These are phyloP conservation scores for Pseudochaenichthys georgianus DNA, from an alignment of 2,797 vertebrate species.

Conservation along the genomic window DNA sequence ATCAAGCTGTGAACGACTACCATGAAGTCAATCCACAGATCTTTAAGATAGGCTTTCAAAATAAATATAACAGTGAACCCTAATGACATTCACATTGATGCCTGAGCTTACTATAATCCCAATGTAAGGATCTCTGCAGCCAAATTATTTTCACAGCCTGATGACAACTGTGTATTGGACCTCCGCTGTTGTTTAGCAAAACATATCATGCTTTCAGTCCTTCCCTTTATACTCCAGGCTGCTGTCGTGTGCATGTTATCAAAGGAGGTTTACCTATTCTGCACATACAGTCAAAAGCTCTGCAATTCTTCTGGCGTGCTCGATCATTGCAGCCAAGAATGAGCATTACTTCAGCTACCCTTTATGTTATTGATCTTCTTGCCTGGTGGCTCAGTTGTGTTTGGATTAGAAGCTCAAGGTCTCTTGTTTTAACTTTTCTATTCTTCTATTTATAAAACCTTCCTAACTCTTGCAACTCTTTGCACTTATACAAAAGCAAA, in stretches of 20 bases:
- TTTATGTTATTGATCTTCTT: not conserved
- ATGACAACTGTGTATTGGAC: slow-evolving; percentile 47
- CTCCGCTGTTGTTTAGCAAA: slow-evolving; percentile 46
- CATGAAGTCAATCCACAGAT: not conserved
- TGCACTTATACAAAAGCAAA: not conserved
- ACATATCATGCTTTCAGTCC: slow-evolving; percentile 34
- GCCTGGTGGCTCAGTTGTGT: not conserved
- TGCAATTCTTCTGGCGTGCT: slow-evolving; percentile 3
- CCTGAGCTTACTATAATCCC: slow-evolving; percentile 3
- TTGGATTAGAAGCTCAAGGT: not conserved
- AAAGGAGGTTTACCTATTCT: slow-evolving; percentile 8
- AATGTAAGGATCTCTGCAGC: slow-evolving; percentile 18
- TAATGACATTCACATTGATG: slow-evolving; percentile 4
- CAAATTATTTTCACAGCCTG: slow-evolving; percentile 25
- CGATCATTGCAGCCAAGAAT: not conserved
- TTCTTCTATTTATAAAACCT: slow-evolving; percentile 20
- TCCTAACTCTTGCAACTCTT: not conserved
- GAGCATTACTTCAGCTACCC: not conserved
- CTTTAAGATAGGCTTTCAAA: slow-evolving; percentile 14
- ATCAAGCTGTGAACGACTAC: slow-evolving; percentile 7
- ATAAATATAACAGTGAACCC: not conserved
- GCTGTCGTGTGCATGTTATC: slow-evolving; percentile 44
- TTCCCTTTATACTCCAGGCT: slow-evolving; percentile 29
- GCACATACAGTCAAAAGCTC: not conserved
- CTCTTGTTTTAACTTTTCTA: slow-evolving; percentile 4